Conservation (phyloP, 2,113 vertebrate species). For the Apaloderma vittatum region DNA sequence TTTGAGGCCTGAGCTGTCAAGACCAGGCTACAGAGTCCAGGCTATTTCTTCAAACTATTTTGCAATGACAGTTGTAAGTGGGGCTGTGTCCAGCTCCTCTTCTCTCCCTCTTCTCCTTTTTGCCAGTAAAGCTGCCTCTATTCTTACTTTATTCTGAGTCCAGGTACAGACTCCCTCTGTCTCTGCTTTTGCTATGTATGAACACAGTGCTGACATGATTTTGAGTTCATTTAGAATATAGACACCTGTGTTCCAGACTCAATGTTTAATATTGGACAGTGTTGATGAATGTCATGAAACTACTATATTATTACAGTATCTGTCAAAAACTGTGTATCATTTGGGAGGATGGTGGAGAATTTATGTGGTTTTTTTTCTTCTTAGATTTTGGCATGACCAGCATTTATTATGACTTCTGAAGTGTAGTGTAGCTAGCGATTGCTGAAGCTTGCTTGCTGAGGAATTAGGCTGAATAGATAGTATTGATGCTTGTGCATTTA, state of each 20-base stretch:
- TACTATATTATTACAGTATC: background rate
- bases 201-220: background rate
- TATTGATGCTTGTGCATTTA: slow-evolving; percentile 23
- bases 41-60: background rate
- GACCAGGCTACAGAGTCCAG: background rate
- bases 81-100: background rate
- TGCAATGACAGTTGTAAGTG: background rate
- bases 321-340: background rate
- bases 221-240: background rate
- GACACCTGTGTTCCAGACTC: background rate
- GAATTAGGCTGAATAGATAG: slow-evolving; percentile 26
- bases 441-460: slow-evolving; percentile 32
- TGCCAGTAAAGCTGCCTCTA: background rate
- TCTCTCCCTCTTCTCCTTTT: background rate
- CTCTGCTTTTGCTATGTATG: background rate
- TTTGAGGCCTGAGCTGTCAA: background rate
- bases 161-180: background rate
- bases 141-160: background rate
- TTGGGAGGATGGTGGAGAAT: background rate
- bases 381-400: slow-evolving; percentile 51
- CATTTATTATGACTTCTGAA: slow-evolving; percentile 50
- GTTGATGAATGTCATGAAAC: background rate
- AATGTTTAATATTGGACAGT: background rate
- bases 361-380: slow-evolving; percentile 11
- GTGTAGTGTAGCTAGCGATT: slow-evolving; percentile 3